Evolutionary conservation across 2,797 vertebrate genomes (phyloP), one percentile per base, ranked within the genome.

Genomic region (Brotula barbata): DNA sequence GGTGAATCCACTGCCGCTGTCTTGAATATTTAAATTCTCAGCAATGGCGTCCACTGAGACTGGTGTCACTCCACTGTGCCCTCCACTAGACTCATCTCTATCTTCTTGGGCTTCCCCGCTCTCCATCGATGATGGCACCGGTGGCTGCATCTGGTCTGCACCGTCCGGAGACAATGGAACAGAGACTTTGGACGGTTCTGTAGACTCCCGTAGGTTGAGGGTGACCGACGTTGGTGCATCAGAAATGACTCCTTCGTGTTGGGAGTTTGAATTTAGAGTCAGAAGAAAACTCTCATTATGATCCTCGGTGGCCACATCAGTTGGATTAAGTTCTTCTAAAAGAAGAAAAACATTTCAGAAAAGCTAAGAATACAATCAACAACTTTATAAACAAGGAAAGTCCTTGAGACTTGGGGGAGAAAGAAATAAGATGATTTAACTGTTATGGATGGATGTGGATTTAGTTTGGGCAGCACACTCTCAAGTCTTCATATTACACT

Each of bases 301-400:
- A 3, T 85, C 76, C 7, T 48, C 40, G 7, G 12, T 37, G 7
- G 43, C 21, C 2, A 9, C 66, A 42, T 58, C 60, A 40, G 55
- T 64, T 57, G 49, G 34, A 67, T 61, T 55, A 25, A 43, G 45
- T 72, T 75, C 82, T 88, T 75, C 14, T 42, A 77, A 68, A 73
- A 62, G 77, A 63, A 39, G 14, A 51, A 45, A 21, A 15, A 14
- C 4, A 22, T 49, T 60, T 41, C 15, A 19, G 1, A 31, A 2
- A 41, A 13, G 49, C 25, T 15, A 9, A 12, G 13, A 25, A 50
- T 14, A 39, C 3, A 15, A 39, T 39, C 15, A n/a, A 39, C 37
- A 41, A 33, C 13, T 16, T 16, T n/a, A 28, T 23, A 36, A 39
- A 39, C 31, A 33, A 33, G 31, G 9, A 33, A 33, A 33, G n/a